Evolutionary conservation across 2,113 vertebrate species (phyloP).

Genomic region (Paralichthys olivaceus): DNA sequence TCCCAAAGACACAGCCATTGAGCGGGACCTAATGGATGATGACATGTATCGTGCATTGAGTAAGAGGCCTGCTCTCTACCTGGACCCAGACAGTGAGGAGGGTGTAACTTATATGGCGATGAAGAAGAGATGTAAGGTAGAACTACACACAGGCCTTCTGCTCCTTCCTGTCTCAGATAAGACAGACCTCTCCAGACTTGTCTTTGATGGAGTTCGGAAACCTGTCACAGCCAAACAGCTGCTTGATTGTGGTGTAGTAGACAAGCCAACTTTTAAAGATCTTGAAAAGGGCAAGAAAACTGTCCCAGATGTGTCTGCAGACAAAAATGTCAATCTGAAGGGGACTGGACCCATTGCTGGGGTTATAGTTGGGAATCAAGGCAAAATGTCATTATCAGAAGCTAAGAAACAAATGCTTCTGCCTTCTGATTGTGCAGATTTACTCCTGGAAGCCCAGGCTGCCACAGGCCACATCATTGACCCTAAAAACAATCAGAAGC

Average conservation of each 20-base stretch:
- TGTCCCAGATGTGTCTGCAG: conserved; percentile 87
- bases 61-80: conserved; percentile 66
- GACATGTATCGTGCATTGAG: conserved; percentile 49
- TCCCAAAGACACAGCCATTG: conserved; percentile 88
- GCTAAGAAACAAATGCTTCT: conserved; percentile 89
- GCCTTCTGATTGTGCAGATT: conserved; percentile 84
- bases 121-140: conserved; percentile 87
- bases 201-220: conserved; percentile 93
- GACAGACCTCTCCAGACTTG: conserved; percentile 86
- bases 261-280: conserved; percentile 87
- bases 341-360: conserved; percentile 93
- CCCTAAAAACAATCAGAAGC: conserved; percentile 85
- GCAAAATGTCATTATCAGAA: conserved; percentile 90
- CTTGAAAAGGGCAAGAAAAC: conserved; percentile 88
- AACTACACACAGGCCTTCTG: conserved; percentile 87
- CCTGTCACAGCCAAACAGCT: conserved; percentile 92
- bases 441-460: conserved; percentile 93
- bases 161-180: conserved; percentile 83
- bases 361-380: conserved; percentile 67
- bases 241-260: conserved; percentile 90
- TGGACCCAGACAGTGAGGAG: conserved; percentile 71
- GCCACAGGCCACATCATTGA: conserved; percentile 94
- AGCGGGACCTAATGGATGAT: conserved; percentile 87
- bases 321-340: conserved; percentile 89
- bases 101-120: conserved; percentile 86